Evolutionary conservation across 2,797 vertebrate species (phyloP), one percentile per base, ranked within the genome.

Genomic region (Myotis planiceps): DNA sequence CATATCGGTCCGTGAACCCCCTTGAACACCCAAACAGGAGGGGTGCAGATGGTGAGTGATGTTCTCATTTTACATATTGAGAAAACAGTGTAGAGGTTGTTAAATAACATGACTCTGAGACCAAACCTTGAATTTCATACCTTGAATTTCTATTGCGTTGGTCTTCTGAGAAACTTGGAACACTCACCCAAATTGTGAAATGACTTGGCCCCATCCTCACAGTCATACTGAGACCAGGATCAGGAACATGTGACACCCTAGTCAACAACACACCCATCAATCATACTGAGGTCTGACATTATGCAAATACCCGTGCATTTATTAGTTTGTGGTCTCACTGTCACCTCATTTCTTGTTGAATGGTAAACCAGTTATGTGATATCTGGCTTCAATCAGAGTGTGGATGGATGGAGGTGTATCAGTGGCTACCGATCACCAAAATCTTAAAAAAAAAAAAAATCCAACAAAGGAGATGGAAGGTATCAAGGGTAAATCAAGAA

Each of bases 131-230:
- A 86, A 97, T 92, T 96, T 97, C 96, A 63, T 97, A 97, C 96
- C 94, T 95, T 92, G 97, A 97, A 97, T 95, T 96, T 96, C 86
- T 94, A 72, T 89, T 86, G 93, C 34, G 92, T 97, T 5, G 37
- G 60, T 91, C 97, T 98, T 98, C 96, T 96, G 95, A 97, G 97
- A 97, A 98, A 80, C 71, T 34, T 89, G 88, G 96, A 97, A 96
- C 97, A 8, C 88, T 93, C 83, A 91, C 91, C 83, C 86, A 47
- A 76, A 63, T 95, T 96, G 94, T 75, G 94, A 98, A 97, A 98
- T 98, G 97, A 98, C 92, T 97, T 91, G 97, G 96, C 95, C 83
- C 23, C 49, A 0, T 80, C 76, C 66, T 74, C 69, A 72, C 60
- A 97, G 96, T 98, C 97, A 98, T 95, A 85, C 39, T 65, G 93